A percentile compares a stretch with the other conserved stretches of the same genome.
Conservation (phyloP, 2,888 invertebrate genomes). For the Tetanocera ferruginea region DNA sequence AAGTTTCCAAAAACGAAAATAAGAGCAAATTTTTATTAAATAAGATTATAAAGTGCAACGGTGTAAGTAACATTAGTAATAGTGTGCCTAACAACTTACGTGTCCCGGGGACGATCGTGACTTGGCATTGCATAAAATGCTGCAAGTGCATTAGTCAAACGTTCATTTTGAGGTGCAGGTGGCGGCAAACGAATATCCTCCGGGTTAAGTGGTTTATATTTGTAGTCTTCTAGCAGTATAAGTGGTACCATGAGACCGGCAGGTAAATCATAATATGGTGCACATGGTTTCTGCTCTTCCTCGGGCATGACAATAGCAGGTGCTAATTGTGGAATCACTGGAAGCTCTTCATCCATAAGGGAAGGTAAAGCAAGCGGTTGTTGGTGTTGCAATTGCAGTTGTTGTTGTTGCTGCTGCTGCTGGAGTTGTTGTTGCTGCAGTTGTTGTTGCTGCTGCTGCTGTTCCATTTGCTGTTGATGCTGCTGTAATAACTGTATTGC, state of each 20-base stretch:
- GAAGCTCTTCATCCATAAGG: slow-evolving; percentile 40
- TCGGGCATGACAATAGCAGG: slow-evolving; percentile 61
- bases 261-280: slow-evolving; percentile 96
- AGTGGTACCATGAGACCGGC: slow-evolving; percentile 98
- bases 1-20: slow-evolving; percentile 51
- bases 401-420: slow-evolving; percentile 49
- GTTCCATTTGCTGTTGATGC: slow-evolving; percentile 15
- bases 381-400: slow-evolving; percentile 27
- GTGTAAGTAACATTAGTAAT: no score
- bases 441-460: slow-evolving; percentile 34
- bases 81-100: slow-evolving; percentile 71
- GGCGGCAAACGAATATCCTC: slow-evolving; percentile 92
- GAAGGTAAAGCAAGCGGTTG: background rate
- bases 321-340: slow-evolving; percentile 42
- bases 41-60: no score
- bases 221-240: slow-evolving; percentile 91
- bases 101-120: slow-evolving; percentile 94
- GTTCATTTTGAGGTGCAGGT: slow-evolving; percentile 94
- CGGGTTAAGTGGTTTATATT: slow-evolving; percentile 91
- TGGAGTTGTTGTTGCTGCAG: slow-evolving; percentile 48
- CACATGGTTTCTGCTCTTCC: slow-evolving; percentile 88
- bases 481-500: slow-evolving; percentile 61
- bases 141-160: slow-evolving; percentile 92
- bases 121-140: slow-evolving; percentile 96
- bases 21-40: background rate